Base-by-base conservation (phyloP, 2,113 vertebrate species). In the Perca flavescens region DNA sequence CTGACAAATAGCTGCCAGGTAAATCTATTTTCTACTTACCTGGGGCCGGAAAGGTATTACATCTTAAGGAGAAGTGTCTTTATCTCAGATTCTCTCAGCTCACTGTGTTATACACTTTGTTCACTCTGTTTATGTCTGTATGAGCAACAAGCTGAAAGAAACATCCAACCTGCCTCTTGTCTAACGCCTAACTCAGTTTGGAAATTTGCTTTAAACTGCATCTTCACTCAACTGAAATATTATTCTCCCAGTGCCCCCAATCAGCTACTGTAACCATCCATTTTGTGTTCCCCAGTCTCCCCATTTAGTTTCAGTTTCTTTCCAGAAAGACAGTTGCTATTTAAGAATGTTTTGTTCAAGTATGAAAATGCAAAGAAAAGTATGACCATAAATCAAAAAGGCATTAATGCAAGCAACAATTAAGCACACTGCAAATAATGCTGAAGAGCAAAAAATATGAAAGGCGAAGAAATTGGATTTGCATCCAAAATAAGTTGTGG, bases 1-100 rank as follows among this genome's bases (percentile, higher is more conserved):
- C 50, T 79, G 74, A 72, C 66, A 85, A 79, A 76, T 7, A 73
- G 58, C n/a, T 74, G 57, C 58, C 63, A 79, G 63, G 57, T 76
- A 83, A 86, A 87, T 85, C 71, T 79, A 36, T 65, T 54, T 83
- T 77, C 61, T 34, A 52, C 49, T 86, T 75, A 87, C 60, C 80
- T 64, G 25, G 14, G 25, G 43, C 65, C 65, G 69, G 54, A 73
- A 65, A 73, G 64, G 54, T 28, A 66, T 68, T 22, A 71, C 16
- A 73, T 69, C 56, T 73, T 52, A 3, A n/a, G 63, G 62, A 63
- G 28, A 80, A 64, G 57, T 40, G 34, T 58, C 15, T 85, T 74
- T 74, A 76, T 69, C 25, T 79, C 19, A 53, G 71, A 28, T 22
- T 25, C 36, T 80, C 63, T 49, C 58, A 70, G 19, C 64, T 53